Base-by-base conservation (phyloP, 2,888 invertebrate genomes). In the Leptodirus hochenwartii region DNA sequence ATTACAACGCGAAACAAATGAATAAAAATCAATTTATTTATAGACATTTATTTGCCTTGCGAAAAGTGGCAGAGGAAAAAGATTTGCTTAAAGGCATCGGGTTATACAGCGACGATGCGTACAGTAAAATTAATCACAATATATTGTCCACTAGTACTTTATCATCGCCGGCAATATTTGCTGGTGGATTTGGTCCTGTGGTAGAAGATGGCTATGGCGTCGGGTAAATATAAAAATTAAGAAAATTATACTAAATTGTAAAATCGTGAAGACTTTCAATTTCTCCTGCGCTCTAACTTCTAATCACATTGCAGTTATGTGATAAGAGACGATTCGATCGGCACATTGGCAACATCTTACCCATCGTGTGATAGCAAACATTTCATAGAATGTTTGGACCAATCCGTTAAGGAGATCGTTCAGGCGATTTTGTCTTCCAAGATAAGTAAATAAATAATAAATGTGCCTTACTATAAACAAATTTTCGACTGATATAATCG, bases 121-220 rank as follows among this genome's bases (percentile, higher is more conserved):
- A 85, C 50, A 58, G 62, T 29, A 62, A 63, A 35, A 66, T 95
- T 36, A 91, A 91, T 56, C 70, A 85, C 43, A 88, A 84, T 41
- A 76, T 91, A 40, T 58, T 98, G 22, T 96, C 96, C 27, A 96
- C 96, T 0, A 93, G 93, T 31, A 95, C 96, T 0, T 58, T 98
- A 27, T 75, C 80, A 2, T 82, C 90, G 27, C 79, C 85, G 1
- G 75, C 77, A 30, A 74, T 95, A 8, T 56, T 74, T 44, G 77
- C 81, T 14, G 96, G 95, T 15, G 87, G 85, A 1, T 98, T 98
- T 59, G 95, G 90, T 1, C 93, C 96, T 1, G 91, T 91, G 5
- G 76, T 78, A 1, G 57, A 62, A 29, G 76, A 96, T 60, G 96
- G 96, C 4, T 79, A 79, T 50, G 98, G 98, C 23, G 72, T 96